phyloP scores from a whole-genome alignment of 1,140 invertebrate species.

The Heliothis virescens region DNA sequence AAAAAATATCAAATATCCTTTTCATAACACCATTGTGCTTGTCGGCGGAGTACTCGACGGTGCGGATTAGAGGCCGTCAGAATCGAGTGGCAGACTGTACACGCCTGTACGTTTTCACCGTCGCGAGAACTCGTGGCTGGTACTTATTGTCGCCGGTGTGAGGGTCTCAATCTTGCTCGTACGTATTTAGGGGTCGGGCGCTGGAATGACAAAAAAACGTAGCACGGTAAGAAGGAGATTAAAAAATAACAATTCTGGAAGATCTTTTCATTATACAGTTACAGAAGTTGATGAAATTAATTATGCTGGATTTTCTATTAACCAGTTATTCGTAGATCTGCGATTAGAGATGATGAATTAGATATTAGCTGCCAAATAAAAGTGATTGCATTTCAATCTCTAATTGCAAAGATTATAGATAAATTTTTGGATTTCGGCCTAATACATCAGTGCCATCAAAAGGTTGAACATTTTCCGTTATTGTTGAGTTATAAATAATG shows the following conservation, averaged over 20 bases:
- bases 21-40: conserved; percentile 78
- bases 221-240: background rate
- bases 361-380: too few species aligned
- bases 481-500: too few species aligned
- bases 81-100: conserved; percentile 84
- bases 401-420: too few species aligned
- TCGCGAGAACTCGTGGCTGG: conserved; percentile 72
- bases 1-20: conserved; percentile 14
- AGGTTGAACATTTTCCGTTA: too few species aligned
- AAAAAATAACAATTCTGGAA: background rate
- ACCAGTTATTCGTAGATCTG: too few species aligned
- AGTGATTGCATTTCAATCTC: too few species aligned
- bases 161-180: conserved; percentile 73
- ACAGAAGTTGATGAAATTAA: too few species aligned
- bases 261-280: too few species aligned
- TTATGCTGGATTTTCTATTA: too few species aligned
- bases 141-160: conserved; percentile 75
- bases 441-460: too few species aligned
- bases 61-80: conserved; percentile 77
- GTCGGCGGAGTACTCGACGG: conserved; percentile 77
- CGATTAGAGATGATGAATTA: too few species aligned
- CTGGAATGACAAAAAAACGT: conserved; percentile 29
- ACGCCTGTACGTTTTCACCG: conserved; percentile 81
- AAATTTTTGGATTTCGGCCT: too few species aligned
- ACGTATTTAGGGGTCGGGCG: conserved; percentile 78